Conservation (phyloP, 2,113 vertebrate genomes). For the Dicrurus megarhynchus region DNA sequence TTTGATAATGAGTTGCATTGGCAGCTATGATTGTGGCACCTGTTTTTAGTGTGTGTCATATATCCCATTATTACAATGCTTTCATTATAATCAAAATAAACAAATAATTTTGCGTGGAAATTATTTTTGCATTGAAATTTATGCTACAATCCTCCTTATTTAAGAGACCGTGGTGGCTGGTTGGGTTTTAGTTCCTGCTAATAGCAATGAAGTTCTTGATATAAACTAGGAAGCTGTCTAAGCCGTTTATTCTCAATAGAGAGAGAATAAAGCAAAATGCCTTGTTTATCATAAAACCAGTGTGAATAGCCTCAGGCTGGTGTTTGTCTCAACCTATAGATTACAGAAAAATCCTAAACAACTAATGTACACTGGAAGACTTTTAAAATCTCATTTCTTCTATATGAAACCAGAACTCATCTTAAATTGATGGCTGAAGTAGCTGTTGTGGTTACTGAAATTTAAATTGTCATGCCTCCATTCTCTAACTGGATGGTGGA, state of each 20-base stretch:
- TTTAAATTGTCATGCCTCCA: background rate
- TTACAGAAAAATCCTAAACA: background rate
- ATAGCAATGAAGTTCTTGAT: background rate
- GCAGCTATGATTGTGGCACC: background rate
- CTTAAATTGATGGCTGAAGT: background rate
- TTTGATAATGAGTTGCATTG: background rate
- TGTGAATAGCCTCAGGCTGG: background rate
- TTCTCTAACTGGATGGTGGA: background rate
- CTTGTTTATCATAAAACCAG: background rate
- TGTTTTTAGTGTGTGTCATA: background rate
- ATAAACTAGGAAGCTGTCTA: background rate
- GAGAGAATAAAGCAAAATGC: background rate
- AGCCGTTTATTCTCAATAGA: background rate
- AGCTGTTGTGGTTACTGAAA: background rate
- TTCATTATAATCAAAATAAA: background rate
- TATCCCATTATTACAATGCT: background rate
- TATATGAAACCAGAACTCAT: background rate
- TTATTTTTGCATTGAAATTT: background rate
- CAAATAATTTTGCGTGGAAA: background rate
- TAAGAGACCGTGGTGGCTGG: background rate
- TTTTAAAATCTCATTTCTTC: background rate
- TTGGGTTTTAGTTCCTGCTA: background rate
- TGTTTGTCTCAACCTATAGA: background rate
- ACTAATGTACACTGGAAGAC: background rate
- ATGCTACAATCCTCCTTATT: background rate